Base-by-base conservation (phyloP, 53 echinoderm and acorn worm species). In the Stichopus horrens region DNA sequence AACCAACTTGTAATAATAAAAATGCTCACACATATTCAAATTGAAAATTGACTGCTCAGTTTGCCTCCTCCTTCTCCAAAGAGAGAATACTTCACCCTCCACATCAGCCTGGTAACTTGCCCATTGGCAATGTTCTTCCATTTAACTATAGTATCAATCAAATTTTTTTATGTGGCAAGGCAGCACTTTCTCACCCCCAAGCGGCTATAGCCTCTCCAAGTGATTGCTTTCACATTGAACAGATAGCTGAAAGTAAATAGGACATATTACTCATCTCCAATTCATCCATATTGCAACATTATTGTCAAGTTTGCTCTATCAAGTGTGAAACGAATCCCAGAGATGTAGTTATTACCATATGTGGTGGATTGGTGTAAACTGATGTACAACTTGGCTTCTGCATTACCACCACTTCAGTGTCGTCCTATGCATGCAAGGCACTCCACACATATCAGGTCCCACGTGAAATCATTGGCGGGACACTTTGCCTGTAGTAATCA, bases 241-340 rank as follows among this genome's bases (percentile, higher is more conserved):
- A 22, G 81, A 54, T 57, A 19, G 57, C 81, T 81, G 58, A 18
- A 16, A 81, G 56, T 81, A 81, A 56, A 81, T 81, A 81, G 81
- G 81, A 56, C 81, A 81, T 81, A 81, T 81, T 81, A 81, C 57
- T 81, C 81, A 81, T 81, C 81, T 58, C 7, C 37, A 37, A 37
- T 37, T 81, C 81, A 81, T 81, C 57, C 58, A 81, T 81, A 81
- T 81, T 81, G 81, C 57, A 81, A 81, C 81, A 81, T 81, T 81
- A 81, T 81, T 81, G 81, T 81, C 81, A 58, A 57, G 58, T 55
- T 81, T 56, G 81, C 57, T 81, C 81, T 57, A 57, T 81, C 81
- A 81, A 54, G 81, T 81, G 81, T 81, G 81, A 81, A 81, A 81
- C 57, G 81, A 81, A 20, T 81, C 58, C 3, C 21, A 58, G 56